Evolutionary conservation across 1,140 invertebrate species (phyloP).

Genomic region (Marisa cornuarietis): DNA sequence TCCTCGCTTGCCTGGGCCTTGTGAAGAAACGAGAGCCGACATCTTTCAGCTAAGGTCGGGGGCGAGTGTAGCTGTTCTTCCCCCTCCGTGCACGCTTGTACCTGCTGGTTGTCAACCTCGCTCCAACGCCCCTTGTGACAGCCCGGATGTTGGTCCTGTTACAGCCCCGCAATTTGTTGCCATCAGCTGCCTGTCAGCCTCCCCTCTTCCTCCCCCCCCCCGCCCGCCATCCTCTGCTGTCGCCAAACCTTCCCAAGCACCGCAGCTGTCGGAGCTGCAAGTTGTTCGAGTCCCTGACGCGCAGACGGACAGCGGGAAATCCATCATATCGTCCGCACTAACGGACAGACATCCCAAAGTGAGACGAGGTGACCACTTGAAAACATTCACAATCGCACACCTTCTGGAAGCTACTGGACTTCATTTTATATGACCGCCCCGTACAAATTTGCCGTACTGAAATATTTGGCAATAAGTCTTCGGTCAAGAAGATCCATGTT

Average conservation of each 20-base stretch:
- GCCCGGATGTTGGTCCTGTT: neutral
- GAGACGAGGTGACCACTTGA: too few species aligned
- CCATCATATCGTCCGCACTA: neutral
- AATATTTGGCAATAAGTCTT: neutral
- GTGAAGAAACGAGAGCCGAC: too few species aligned
- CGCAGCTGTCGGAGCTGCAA: neutral
- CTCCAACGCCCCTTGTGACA: slow-evolving; percentile 10
- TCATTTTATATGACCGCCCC: too few species aligned
- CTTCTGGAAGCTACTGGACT: too few species aligned
- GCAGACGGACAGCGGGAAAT: neutral
- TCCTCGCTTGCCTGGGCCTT: too few species aligned
- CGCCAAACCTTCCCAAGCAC: neutral
- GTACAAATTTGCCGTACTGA: neutral
- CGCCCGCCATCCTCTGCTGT: neutral
- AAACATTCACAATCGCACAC: too few species aligned
- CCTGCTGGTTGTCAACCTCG: neutral
- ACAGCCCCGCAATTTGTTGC: neutral
- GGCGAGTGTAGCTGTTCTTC: neutral
- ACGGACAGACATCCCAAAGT: neutral
- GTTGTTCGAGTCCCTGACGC: neutral
- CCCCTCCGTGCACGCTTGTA: too few species aligned
- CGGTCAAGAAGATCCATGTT: too few species aligned
- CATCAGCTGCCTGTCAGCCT: neutral
- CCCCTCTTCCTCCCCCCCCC: too few species aligned
- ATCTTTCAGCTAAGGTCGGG: neutral